Percentiles rank a stretch among this genome's conserved stretches.
Conservation (phyloP, 2,113 vertebrate genomes). For the Spheniscus mendiculus region DNA sequence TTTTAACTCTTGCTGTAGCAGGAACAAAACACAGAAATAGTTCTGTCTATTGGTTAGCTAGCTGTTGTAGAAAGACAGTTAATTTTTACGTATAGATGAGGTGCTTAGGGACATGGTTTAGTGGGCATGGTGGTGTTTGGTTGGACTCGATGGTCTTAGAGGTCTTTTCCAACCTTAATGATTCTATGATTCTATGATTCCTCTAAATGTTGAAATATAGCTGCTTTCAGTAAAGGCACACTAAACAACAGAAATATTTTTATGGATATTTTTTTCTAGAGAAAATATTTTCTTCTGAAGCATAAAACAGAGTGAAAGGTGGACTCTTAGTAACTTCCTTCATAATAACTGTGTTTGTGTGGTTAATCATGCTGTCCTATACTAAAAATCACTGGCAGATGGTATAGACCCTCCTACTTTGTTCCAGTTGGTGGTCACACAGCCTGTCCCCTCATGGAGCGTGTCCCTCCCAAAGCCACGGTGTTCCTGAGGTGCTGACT, state of each 20-base stretch:
- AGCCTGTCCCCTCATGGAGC: accelerated
- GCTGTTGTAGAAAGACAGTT: not conserved
- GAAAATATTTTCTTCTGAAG: not conserved
- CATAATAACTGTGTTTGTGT: not conserved
- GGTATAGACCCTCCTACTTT: not conserved
- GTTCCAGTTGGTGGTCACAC: not conserved
- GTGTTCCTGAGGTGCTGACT: not conserved
- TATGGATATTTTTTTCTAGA: not conserved
- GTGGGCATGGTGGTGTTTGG: too few relatives aligned
- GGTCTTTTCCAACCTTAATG: too few relatives aligned
- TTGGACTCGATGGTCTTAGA: too few relatives aligned
- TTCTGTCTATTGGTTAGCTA: not conserved
- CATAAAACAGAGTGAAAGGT: not conserved
- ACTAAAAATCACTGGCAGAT: not conserved
- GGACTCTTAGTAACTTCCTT: not conserved
- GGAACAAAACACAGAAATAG: not conserved
- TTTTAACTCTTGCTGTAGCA: not conserved
- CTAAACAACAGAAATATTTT: not conserved
- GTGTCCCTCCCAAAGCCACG: not conserved
- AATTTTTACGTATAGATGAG: too few relatives aligned
- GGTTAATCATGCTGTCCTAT: not conserved
- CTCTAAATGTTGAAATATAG: not conserved
- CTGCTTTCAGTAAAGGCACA: not conserved
- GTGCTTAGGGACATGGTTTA: too few relatives aligned
- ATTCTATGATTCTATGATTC: not conserved